Evolutionary conservation across 2,888 invertebrate genomes (phyloP).

Genomic region (Melolontha melolontha): DNA sequence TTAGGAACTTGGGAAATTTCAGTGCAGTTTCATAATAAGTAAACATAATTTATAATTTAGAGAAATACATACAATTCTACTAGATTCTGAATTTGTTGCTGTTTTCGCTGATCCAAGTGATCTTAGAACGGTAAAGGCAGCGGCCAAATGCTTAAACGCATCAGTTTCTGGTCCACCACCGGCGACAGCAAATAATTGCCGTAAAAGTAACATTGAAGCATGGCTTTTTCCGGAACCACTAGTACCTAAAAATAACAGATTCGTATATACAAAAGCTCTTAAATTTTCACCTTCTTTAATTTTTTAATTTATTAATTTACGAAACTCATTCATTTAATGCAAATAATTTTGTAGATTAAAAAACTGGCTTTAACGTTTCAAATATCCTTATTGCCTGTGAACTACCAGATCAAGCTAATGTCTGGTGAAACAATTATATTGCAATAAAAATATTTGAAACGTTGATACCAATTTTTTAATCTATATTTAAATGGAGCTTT

Average conservation of each 20-base stretch:
- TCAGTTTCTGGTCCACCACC: slow-evolving; percentile 96
- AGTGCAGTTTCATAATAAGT: too few relatives aligned
- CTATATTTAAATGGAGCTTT: too few relatives aligned
- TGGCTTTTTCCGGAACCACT: slow-evolving; percentile 96
- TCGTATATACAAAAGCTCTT: slow-evolving; percentile 48
- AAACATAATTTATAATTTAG: background rate
- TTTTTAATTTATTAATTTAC: too few relatives aligned
- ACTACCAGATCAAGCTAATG: too few relatives aligned
- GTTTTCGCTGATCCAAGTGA: slow-evolving; percentile 94
- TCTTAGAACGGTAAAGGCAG: slow-evolving; percentile 93
- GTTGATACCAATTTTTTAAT: too few relatives aligned
- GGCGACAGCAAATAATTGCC: slow-evolving; percentile 92
- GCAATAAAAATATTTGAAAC: too few relatives aligned
- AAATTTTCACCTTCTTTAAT: too few relatives aligned
- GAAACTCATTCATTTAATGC: too few relatives aligned
- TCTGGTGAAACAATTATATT: too few relatives aligned
- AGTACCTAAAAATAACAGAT: slow-evolving; percentile 70
- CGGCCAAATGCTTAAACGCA: slow-evolving; percentile 95
- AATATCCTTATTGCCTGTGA: too few relatives aligned
- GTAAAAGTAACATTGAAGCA: slow-evolving; percentile 89
- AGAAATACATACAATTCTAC: slow-evolving; percentile 80
- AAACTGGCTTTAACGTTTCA: too few relatives aligned
- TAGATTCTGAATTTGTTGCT: slow-evolving; percentile 90
- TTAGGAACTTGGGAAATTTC: background rate
- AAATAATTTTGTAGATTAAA: too few relatives aligned